Evolutionary conservation across 2,113 vertebrate species (phyloP), one percentile per base, ranked within the genome.

Genomic region (Synodontis membranacea): DNA sequence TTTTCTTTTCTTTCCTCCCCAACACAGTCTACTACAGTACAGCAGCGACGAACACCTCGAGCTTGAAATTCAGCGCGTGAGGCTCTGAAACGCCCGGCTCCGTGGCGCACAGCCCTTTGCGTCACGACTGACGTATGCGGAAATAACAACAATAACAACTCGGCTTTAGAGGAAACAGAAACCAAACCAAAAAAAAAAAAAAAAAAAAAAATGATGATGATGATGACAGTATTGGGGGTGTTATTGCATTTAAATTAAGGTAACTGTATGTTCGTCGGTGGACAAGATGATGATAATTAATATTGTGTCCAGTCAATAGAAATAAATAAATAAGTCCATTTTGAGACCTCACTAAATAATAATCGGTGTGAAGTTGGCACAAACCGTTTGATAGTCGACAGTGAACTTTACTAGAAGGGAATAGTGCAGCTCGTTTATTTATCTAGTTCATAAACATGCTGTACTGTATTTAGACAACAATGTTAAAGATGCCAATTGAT

Each of bases 141-240:
- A 86, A 86, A 17, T 44, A 25, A 28, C 37, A 82, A 82, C 85
- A 86, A 81, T 52, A 85, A 85, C 84, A 86, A 80, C 31, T 34
- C 17, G 54, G 48, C 37, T 31, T 15, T 28, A 48, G 21, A 39
- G 46, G 60, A 64, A 85, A 37, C 37, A 34, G 31, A 79, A 79
- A 86, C 39, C 23, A 2, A 42, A 6, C 9, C 23, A 52, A 15
- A 68, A n/a, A n/a, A n/a, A n/a, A n/a, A n/a, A n/a, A n/a, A n/a
- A n/a, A n/a, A n/a, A n/a, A n/a, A n/a, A n/a, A n/a, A n/a, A n/a
- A n/a, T n/a, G n/a, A n/a, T n/a, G n/a, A 52, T 25, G 42, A 60
- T 48, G 19, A 62, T 84, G 28, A 46, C 1, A 76, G 52, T 34
- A 44, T 23, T 21, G 25, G 31, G n/a, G n/a, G 5, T 74, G 39